Evolutionary conservation across 1,140 invertebrate species (phyloP).

Genomic region (Cyphomyrmex costatus): DNA sequence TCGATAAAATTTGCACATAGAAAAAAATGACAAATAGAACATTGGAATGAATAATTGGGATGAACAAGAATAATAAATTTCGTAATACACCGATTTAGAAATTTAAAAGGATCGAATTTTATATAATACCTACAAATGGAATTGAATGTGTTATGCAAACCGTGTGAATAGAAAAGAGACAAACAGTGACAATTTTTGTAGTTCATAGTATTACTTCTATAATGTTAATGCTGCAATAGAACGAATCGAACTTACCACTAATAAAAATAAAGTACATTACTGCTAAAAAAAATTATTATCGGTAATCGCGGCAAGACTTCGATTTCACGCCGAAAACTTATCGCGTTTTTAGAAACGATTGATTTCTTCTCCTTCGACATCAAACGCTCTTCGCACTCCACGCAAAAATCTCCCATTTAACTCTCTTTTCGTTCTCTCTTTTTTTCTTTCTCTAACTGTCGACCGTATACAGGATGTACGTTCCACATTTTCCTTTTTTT

Average conservation of each 20-base stretch:
- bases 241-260: not conserved
- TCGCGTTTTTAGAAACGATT: slow-evolving; percentile 47
- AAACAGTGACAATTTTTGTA: not conserved
- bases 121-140: not conserved
- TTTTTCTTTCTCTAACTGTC: slow-evolving; percentile 51
- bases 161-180: not conserved
- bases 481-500: slow-evolving; percentile 51
- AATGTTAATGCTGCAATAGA: not conserved
- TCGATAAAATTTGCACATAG: slow-evolving; percentile 42
- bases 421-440: slow-evolving; percentile 37
- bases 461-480: slow-evolving; percentile 55
- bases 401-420: slow-evolving; percentile 53
- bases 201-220: not conserved
- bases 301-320: slow-evolving; percentile 1
- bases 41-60: not conserved
- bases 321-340: slow-evolving; percentile 46
- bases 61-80: not conserved
- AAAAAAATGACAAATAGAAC: not conserved
- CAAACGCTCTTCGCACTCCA: slow-evolving; percentile 43
- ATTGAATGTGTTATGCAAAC: not conserved
- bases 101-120: not conserved
- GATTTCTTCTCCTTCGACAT: slow-evolving; percentile 50
- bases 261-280: slow-evolving; percentile 13
- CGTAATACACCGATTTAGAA: not conserved
- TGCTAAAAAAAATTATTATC: not conserved